Base-by-base conservation (phyloP, 1,140 invertebrate genomes). In the Saccostrea cuccullata region DNA sequence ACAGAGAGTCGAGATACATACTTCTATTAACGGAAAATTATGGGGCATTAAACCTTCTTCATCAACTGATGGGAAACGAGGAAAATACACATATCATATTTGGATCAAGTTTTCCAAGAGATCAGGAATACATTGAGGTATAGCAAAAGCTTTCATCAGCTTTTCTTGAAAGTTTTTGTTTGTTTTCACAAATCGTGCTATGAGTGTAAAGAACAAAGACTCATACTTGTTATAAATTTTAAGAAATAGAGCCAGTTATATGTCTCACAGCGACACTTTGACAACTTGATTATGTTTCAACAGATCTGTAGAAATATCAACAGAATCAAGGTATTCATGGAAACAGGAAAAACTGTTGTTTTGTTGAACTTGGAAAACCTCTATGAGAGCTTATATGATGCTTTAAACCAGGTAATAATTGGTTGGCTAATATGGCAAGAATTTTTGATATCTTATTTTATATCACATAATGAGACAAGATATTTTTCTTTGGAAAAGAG, bases 231-330 rank as follows among this genome's bases (percentile, higher is more conserved):
- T n/a, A n/a, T n/a, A n/a, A n/a, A n/a, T n/a, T n/a, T n/a, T n/a
- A n/a, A n/a, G n/a, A n/a, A n/a, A n/a, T n/a, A n/a, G n/a, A n/a
- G n/a, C n/a, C n/a, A n/a, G n/a, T n/a, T n/a, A n/a, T n/a, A n/a
- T n/a, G n/a, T n/a, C n/a, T n/a, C n/a, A n/a, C n/a, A n/a, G n/a
- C n/a, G n/a, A n/a, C n/a, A n/a, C n/a, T n/a, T n/a, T n/a, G n/a
- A n/a, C n/a, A n/a, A n/a, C n/a, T 36, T 36, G 30, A 36, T 36
- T 36, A 0, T 36, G 30, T 36, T 36, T 36, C n/a, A n/a, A 36
- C 84, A 95, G 93, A 91, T 95, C 30, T 95, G 94, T 87, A 89
- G 94, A 2, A 94, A 94, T 87, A 94, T 95, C 86, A 94, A 94
- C 90, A 83, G 93, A 13, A 94, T 95, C 64, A 95, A 95, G 84